Base-by-base conservation (phyloP, 2,888 invertebrate species). In the Scaptodrosophila latifasciaeformis region DNA sequence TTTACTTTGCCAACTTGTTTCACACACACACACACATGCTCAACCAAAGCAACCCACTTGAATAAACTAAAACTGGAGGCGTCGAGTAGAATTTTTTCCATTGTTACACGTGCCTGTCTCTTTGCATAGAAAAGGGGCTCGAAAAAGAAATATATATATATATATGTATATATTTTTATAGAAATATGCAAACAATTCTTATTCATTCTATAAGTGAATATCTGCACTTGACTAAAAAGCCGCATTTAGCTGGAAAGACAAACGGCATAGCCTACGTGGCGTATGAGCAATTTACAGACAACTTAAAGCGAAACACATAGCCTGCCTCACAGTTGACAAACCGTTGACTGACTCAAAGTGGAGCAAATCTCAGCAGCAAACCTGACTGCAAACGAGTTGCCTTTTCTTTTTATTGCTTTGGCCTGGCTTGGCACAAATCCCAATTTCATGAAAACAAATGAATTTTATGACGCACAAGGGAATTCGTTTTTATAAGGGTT, bases 391-490 rank as follows among this genome's bases (percentile, higher is more conserved):
- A 37, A 37, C 15, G 19, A 3, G 27, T 27, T 27, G 27, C 27
- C 27, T 21, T 7, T 19, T 44, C 13, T 52, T 57, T 70, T 67
- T 72, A 79, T 72, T 56, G 66, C 66, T 74, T 62, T 59, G 39
- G 46, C 42, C 49, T 54, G 40, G 7, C 18, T 17, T 18, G 6
- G 10, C 49, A 54, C 58, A 77, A 80, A 80, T 70, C 75, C 75
- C 34, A 52, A 42, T 74, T 74, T 74, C 77, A 75, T 77, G 75
- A 66, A 80, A 80, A 80, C 78, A 75, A 75, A 75, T 80, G 71
- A 70, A 70, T 74, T 66, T 80, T 70, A 63, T 74, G 67, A 43
- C 48, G 18, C 55, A 53, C 44, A 6, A 12, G 39, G 15, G 12
- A 7, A 10, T 43, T 43, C 10, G 37, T 12, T 10, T 34, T 15